A percentile compares a stretch with the other conserved stretches of the same genome.
Conservation (phyloP, 2,113 vertebrate species). For the Mohoua ochrocephala region DNA sequence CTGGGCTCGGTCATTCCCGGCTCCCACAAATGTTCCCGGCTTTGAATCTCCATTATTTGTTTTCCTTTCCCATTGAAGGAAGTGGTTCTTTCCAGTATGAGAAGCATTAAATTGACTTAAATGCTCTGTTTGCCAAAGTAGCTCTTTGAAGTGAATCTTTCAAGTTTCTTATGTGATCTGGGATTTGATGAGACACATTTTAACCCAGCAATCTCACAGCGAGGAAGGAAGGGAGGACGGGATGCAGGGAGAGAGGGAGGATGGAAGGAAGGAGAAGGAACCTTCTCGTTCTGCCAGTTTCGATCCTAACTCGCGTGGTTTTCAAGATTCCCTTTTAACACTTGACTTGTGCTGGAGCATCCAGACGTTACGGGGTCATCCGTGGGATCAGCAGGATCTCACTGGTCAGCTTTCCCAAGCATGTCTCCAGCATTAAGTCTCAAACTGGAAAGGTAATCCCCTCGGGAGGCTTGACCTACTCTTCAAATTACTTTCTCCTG, state of each 20-base stretch:
- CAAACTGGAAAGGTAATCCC: background rate
- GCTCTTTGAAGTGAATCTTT: constrained; percentile 14
- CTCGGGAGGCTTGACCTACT: constrained; percentile 34
- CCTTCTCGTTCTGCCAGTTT: background rate
- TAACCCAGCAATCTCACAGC: background rate
- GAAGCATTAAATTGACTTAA: background rate
- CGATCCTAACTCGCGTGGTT: fast-evolving
- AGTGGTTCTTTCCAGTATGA: background rate
- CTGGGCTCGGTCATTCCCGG: background rate
- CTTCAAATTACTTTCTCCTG: constrained; percentile 5
- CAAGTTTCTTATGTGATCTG: background rate
- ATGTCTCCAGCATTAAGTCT: background rate
- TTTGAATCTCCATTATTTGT: background rate
- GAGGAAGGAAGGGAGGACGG: background rate
- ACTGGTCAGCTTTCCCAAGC: background rate
- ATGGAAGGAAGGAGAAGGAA: background rate
- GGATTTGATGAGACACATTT: background rate
- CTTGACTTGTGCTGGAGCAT: background rate
- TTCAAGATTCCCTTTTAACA: background rate
- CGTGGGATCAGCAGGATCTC: background rate
- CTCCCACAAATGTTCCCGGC: background rate
- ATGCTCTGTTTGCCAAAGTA: background rate
- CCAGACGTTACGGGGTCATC: background rate
- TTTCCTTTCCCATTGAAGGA: background rate
- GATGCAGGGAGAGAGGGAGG: background rate